Conservation (phyloP, 2,888 invertebrate genomes). For the Xylota sylvarum region DNA sequence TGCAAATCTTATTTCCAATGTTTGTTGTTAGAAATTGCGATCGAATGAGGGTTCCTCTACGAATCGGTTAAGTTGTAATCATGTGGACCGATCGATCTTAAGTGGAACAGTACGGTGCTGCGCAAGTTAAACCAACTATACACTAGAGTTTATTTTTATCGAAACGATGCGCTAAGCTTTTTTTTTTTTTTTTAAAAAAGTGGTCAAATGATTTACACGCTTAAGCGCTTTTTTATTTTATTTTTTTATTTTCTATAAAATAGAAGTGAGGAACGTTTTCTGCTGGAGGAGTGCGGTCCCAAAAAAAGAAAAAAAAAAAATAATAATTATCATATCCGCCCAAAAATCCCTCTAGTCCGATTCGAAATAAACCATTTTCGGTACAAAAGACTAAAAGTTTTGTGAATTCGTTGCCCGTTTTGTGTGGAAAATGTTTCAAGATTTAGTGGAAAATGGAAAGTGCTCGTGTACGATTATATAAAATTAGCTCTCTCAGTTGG, state of each 20-base stretch:
- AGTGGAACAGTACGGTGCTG: constrained; percentile 47
- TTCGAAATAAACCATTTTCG: constrained; percentile 33
- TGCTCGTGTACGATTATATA: constrained; percentile 74
- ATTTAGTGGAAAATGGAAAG: constrained; percentile 71
- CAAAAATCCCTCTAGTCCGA: background rate
- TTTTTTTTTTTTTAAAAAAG: constrained; percentile 52
- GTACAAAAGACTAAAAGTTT: constrained; percentile 21
- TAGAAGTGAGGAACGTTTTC: constrained; percentile 36
- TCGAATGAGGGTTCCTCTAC: constrained; percentile 17
- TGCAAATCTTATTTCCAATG: constrained; percentile 49
- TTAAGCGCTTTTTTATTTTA: constrained; percentile 51
- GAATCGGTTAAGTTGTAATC: constrained; percentile 48
- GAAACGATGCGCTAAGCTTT: constrained; percentile 73
- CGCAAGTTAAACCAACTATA: constrained; percentile 49
- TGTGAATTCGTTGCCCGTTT: constrained; percentile 25
- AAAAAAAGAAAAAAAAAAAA: constrained; percentile 9
- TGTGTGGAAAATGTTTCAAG: constrained; percentile 49
- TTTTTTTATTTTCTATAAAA: constrained; percentile 40
- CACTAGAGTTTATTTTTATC: constrained; percentile 70
- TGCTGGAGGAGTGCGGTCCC: constrained; percentile 59
- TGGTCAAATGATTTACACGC: constrained; percentile 73
- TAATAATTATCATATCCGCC: constrained; percentile 14
- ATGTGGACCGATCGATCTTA: constrained; percentile 53
- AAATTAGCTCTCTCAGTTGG: constrained; percentile 71
- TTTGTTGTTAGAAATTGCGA: constrained; percentile 32